These are phyloP conservation scores for Enteromius fasciolatus DNA, from an alignment of 2,797 vertebrate species.

Conservation along the genomic window DNA sequence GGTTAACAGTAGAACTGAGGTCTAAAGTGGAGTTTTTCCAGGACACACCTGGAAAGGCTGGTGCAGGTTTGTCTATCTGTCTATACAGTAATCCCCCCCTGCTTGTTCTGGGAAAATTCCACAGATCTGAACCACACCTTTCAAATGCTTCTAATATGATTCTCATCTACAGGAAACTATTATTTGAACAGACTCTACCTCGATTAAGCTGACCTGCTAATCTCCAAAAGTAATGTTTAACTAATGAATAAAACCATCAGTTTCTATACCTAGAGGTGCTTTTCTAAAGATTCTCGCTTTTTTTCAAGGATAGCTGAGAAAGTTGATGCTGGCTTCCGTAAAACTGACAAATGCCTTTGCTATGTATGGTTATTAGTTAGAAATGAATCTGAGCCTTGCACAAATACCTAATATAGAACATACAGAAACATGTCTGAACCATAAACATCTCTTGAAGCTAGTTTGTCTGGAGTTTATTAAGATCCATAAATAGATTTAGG, in stretches of 20 bases:
- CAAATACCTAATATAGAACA: conserved; percentile 71
- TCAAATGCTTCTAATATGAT: conserved; percentile 38
- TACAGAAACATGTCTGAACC: conserved; percentile 45
- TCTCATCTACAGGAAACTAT: conserved; percentile 28
- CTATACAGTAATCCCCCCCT: conserved; percentile 50
- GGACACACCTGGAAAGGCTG: conserved; percentile 49
- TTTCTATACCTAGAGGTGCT: background rate
- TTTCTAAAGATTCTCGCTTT: conserved; percentile 6
- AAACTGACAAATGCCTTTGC: conserved; percentile 3
- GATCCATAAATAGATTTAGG: conserved; percentile 67
- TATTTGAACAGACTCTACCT: conserved; percentile 7
- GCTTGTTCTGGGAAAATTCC: conserved; percentile 47
- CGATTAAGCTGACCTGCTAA: background rate
- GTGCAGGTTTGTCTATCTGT: conserved; percentile 49
- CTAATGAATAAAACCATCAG: background rate
- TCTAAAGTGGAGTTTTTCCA: conserved; percentile 15
- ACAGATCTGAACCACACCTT: conserved; percentile 44
- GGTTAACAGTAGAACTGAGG: background rate
- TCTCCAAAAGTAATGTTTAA: background rate
- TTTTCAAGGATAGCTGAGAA: background rate
- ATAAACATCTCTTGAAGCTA: conserved; percentile 46
- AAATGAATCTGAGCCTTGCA: conserved; percentile 58
- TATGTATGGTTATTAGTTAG: conserved; percentile 9
- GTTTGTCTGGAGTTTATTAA: conserved; percentile 68
- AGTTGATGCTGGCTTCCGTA: background rate